Conservation (phyloP, 2,797 vertebrate genomes). For the Characodon lateralis region DNA sequence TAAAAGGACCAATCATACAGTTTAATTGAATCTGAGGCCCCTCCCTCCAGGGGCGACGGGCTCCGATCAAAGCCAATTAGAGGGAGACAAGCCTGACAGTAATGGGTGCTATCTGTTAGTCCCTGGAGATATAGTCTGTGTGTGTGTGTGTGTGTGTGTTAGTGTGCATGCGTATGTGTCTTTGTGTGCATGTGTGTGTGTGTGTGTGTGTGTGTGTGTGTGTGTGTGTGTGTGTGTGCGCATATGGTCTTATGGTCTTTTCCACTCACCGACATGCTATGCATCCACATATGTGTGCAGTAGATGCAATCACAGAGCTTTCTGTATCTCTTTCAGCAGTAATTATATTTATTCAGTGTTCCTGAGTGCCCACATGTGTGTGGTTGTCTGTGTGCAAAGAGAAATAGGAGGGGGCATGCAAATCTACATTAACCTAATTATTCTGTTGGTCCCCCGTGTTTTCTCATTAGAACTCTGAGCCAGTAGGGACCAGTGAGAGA, state of each 20-base stretch:
- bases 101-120: slow-evolving; percentile 80
- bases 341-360: slow-evolving; percentile 41
- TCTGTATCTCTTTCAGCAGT: slow-evolving; percentile 17
- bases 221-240: background rate
- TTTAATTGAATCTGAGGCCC: slow-evolving; percentile 79
- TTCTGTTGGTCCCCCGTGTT: slow-evolving; percentile 72
- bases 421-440: slow-evolving; percentile 79
- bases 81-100: slow-evolving; percentile 80
- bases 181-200: no score
- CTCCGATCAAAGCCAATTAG: slow-evolving; percentile 81
- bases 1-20: slow-evolving; percentile 73
- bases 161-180: no score
- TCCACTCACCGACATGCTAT: background rate
- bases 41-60: slow-evolving; percentile 67
- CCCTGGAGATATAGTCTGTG: slow-evolving; percentile 40
- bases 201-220: background rate
- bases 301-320: background rate
- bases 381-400: background rate
- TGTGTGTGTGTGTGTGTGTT: background rate
- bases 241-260: background rate
- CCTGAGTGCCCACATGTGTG: slow-evolving; percentile 8
- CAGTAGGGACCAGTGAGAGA: slow-evolving; percentile 55
- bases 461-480: slow-evolving; percentile 68
- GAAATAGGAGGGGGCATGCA: slow-evolving; percentile 53
- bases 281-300: background rate